Evolutionary conservation across 2,888 invertebrate species (phyloP), one percentile per base, ranked within the genome.

Genomic region (Sympetrum striolatum): DNA sequence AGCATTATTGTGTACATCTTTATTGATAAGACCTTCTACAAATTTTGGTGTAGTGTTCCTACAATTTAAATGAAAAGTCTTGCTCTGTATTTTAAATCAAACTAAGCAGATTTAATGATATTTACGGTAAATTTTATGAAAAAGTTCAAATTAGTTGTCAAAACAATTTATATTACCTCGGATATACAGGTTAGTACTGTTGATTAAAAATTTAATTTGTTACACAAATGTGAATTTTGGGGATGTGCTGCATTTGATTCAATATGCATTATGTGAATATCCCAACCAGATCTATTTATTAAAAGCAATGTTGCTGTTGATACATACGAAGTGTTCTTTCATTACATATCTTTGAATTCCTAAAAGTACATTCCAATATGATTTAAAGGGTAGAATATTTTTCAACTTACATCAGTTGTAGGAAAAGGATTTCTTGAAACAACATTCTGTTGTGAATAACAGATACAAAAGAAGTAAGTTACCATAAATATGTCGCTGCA

Each of bases 291-390:
- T 86, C 60, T 86, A 86, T 86, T 86, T 86, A 86, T 86, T 86
- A 86, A 82, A 86, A 86, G 86, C 86, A 64, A 86, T 86, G 86
- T 86, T 86, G 86, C 86, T 86, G 86, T 86, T 86, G 86, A 86
- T 60, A 86, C 37, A 37, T 86, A 25, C 60, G 37, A 86, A 10
- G 37, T 37, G 37, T 86, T 31, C 25, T 35, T 60, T 15, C 53
- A 31, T 73, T 73, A 18, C 15, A 1, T 53, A 53, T 3, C 53
- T 53, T 53, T 8, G 18, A 14, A 53, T 18, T 18, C 53, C 53
- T 53, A 3, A 53, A 53, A 18, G 2, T 53, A 44, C 10, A 44
- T 44, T 44, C 10, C 10, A 44, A 6, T 10, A 44, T 44, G 6
- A 39, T 5, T 39, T 39, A 39, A 39, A 39, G 39, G 4, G 6